Evolutionary conservation across 2,113 vertebrate species (phyloP).

Genomic region (Platycercus adscitus): DNA sequence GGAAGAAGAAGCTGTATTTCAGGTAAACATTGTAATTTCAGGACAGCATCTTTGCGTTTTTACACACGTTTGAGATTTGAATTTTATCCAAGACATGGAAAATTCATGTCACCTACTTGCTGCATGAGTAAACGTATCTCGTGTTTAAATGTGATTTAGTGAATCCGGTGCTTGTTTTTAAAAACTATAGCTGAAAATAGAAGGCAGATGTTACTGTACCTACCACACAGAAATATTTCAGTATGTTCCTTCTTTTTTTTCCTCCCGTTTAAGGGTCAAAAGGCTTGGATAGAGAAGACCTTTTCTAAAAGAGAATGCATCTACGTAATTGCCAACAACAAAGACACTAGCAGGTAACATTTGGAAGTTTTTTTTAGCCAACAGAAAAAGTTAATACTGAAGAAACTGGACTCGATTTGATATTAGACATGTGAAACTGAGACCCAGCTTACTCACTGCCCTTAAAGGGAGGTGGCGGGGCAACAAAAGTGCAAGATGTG

Average conservation of each 20-base stretch:
- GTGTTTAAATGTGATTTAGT: background rate
- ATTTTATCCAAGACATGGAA: background rate
- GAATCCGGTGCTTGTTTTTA: background rate
- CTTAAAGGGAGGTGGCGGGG: background rate
- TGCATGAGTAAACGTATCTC: background rate
- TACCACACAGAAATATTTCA: background rate
- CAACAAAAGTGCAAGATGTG: background rate
- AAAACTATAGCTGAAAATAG: background rate
- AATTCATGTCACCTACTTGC: background rate
- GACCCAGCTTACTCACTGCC: background rate
- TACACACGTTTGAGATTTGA: background rate
- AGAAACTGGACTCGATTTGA: background rate
- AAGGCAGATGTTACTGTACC: background rate
- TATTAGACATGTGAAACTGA: background rate
- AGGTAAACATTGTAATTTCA: background rate
- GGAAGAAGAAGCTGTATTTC: background rate
- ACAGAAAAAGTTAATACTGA: background rate
- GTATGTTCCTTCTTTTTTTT: background rate
- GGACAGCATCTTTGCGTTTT: background rate
- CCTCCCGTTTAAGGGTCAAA: conserved; percentile 82
- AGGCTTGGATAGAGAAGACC: conserved; percentile 94
- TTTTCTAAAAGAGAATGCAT: conserved; percentile 93
- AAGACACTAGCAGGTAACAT: conserved; percentile 87
- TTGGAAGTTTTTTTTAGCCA: background rate
- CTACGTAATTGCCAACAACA: conserved; percentile 86